Base-by-base conservation (phyloP, 2,113 vertebrate genomes). In the Eudyptes chrysolophus region DNA sequence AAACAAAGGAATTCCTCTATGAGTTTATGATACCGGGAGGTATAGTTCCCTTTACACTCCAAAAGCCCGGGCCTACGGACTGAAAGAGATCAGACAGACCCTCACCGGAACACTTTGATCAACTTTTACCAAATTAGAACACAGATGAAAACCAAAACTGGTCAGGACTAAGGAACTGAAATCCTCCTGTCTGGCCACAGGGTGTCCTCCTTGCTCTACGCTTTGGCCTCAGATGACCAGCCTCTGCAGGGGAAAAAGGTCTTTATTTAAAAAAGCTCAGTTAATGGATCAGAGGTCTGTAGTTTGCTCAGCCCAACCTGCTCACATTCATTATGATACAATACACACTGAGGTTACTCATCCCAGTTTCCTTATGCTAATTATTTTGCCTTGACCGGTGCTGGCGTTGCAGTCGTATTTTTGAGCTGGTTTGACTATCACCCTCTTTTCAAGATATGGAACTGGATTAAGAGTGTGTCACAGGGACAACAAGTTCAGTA, bases 171-270 rank as follows among this genome's bases (percentile, higher is more conserved):
- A 82, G 62, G 71, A 91, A 36, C 3, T 75, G 84, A 94, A 85
- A 89, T 94, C 80, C 68, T 95, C 26, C 89, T 87, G 9, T 68
- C 21, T 92, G 95, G 76, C 97, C 97, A 97, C 95, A 85, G 70
- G 97, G 93, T 97, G 97, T 96, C 97, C 94, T 96, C 90, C 91
- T 97, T 90, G 76, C 70, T 96, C 95, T 90, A 85, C 24, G 34
- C 27, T 58, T 65, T 87, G 57, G 49, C 64, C 72, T 78, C 86
- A 79, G 81, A 54, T 80, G 95, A 87, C 84, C 87, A 92, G 25
- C 10, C 65, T 84, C 84, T 72, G 65, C 55, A 75, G 49, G 38
- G 57, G 52, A 40, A 40, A 82, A 84, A 84, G 55, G 90, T 94
- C 64, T 94, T 74, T 27, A 77, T 89, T 83, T 32, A 76, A 54